Conservation (phyloP, 2,797 vertebrate genomes). For the Apogon talboti region DNA sequence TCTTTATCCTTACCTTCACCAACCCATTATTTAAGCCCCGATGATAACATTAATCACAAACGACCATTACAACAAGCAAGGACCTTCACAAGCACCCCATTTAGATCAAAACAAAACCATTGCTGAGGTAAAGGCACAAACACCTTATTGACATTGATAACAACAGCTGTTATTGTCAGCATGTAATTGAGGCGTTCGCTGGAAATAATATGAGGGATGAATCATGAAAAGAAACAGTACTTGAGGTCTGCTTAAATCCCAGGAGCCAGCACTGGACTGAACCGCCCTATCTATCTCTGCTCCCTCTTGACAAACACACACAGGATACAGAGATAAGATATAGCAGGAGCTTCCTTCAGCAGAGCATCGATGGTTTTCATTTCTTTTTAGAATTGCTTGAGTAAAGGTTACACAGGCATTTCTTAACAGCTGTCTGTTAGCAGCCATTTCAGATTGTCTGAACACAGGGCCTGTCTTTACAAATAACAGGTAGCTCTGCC, state of each 20-base stretch:
- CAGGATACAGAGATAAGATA: slow-evolving; percentile 73
- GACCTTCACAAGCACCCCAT: slow-evolving; percentile 60
- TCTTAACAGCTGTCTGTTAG: slow-evolving; percentile 38
- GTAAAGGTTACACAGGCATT: slow-evolving; percentile 55
- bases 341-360: slow-evolving; percentile 71
- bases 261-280: slow-evolving; percentile 62
- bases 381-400: slow-evolving; percentile 78
- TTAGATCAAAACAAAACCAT: slow-evolving; percentile 41
- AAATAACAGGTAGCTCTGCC: slow-evolving; percentile 4
- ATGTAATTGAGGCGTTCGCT: slow-evolving; percentile 62
- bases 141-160: slow-evolving; percentile 44
- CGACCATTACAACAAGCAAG: slow-evolving; percentile 34
- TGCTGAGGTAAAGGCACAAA: slow-evolving; percentile 43
- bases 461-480: slow-evolving; percentile 17
- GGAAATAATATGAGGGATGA: slow-evolving; percentile 62
- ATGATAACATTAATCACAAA: slow-evolving; percentile 15
- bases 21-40: slow-evolving; percentile 29
- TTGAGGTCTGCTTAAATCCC: slow-evolving; percentile 63
- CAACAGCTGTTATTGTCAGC: slow-evolving; percentile 47
- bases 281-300: slow-evolving; percentile 74
- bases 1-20: slow-evolving; percentile 28
- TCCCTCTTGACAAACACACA: slow-evolving; percentile 59
- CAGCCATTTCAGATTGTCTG: slow-evolving; percentile 55
- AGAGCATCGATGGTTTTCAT: slow-evolving; percentile 70
- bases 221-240: slow-evolving; percentile 59